phyloP scores from a whole-genome alignment of 1,140 invertebrate species.

The Pseudomyrmex dendroicus region DNA sequence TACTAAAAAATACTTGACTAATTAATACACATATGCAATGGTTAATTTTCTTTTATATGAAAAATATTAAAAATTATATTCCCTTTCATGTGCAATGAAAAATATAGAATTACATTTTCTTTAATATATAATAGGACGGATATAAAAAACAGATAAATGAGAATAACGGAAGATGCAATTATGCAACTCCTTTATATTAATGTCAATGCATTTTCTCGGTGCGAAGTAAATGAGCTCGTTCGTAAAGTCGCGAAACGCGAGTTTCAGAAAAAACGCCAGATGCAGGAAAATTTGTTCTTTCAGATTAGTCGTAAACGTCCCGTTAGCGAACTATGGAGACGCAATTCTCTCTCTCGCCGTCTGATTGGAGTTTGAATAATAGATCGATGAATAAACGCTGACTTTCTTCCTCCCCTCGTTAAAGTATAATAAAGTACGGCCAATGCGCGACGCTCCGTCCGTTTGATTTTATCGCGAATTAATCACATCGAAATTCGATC shows the following conservation, averaged over 20 bases:
- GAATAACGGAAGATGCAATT: neutral
- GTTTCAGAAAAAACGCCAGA: conserved; percentile 11
- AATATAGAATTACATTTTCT: neutral
- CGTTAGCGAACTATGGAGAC: conserved; percentile 30
- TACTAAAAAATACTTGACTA: no score
- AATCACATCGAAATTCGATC: conserved; percentile 10
- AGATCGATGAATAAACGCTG: conserved; percentile 48
- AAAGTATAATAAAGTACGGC: conserved; percentile 13
- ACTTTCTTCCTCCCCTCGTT: neutral
- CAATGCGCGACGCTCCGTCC: neutral
- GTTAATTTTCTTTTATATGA: neutral
- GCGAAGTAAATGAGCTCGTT: conserved; percentile 11
- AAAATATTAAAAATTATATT: neutral
- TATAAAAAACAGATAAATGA: no score
- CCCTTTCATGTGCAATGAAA: neutral
- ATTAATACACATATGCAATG: neutral
- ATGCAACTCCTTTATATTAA: neutral
- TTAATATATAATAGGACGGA: no score
- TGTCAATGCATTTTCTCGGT: neutral
- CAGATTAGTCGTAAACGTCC: conserved; percentile 31
- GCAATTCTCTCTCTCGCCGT: conserved; percentile 2
- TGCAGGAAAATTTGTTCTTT: conserved; percentile 50
- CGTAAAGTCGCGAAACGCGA: conserved; percentile 21
- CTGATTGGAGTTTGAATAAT: conserved; percentile 58
- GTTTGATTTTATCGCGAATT: conserved; percentile 12